Conservation (phyloP, 2,797 vertebrate species). For the Tragelaphus eurycerus region DNA sequence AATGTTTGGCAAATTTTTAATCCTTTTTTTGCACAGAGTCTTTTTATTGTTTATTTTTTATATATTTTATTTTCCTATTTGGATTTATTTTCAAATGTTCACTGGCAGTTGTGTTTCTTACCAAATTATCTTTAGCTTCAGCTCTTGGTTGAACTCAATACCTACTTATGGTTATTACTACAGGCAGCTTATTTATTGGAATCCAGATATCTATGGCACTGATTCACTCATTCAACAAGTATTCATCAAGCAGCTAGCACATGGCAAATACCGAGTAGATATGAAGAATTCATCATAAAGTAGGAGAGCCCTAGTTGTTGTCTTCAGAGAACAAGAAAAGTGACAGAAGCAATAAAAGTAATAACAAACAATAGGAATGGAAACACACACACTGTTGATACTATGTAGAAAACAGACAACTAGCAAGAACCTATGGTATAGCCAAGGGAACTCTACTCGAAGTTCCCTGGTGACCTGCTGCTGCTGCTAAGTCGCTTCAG, state of each 20-base stretch:
- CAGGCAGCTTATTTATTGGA: background rate
- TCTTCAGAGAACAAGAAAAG: background rate
- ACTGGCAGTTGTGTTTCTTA: background rate
- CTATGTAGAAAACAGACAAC: background rate
- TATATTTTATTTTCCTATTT: background rate
- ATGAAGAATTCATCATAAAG: background rate
- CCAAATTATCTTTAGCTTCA: background rate
- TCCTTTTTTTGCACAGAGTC: background rate
- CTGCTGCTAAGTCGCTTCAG: too few relatives aligned
- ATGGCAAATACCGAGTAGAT: background rate
- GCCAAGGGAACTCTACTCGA: accelerated
- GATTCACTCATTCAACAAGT: background rate
- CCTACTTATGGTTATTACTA: background rate
- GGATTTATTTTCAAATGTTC: background rate
- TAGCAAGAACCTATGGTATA: accelerated
- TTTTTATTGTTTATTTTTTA: background rate
- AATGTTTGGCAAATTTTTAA: background rate
- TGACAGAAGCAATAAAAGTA: background rate
- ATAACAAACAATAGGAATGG: background rate
- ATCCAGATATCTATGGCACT: accelerated
- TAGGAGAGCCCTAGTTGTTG: background rate
- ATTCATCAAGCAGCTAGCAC: background rate
- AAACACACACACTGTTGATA: accelerated
- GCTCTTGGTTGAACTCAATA: background rate
- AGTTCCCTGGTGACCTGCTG: background rate